Conservation (phyloP, 1,140 invertebrate species). For the Hylaeus anthracinus region DNA sequence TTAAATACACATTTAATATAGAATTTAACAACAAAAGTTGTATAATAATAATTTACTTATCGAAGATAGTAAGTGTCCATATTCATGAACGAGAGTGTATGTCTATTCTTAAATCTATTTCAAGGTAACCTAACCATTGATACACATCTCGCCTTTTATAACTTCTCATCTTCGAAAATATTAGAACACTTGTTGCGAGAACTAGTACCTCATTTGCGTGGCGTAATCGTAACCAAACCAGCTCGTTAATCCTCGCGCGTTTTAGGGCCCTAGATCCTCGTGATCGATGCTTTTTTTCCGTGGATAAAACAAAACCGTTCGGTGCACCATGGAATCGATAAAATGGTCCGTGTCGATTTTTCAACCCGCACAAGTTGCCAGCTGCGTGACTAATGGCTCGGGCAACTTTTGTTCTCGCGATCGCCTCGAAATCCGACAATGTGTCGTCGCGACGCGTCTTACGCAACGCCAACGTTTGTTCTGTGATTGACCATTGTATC, state of each 20-base stretch:
- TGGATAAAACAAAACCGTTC: not conserved
- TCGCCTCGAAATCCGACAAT: slow-evolving; percentile 30
- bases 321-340: not conserved
- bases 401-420: slow-evolving; percentile 24
- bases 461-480: slow-evolving; percentile 18
- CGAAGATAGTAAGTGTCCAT: too few species aligned
- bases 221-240: too few species aligned
- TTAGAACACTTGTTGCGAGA: too few species aligned
- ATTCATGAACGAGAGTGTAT: too few species aligned
- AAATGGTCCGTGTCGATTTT: slow-evolving; percentile 16
- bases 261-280: not conserved
- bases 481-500: slow-evolving; percentile 27
- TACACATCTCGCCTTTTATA: too few species aligned
- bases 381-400: slow-evolving; percentile 11
- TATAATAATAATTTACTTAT: too few species aligned
- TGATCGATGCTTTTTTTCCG: not conserved
- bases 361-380: not conserved
- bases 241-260: not conserved
- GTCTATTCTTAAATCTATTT: too few species aligned
- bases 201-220: too few species aligned
- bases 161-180: not conserved
- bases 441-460: slow-evolving; percentile 30
- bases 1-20: too few species aligned
- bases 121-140: too few species aligned
- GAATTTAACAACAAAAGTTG: too few species aligned